Evolutionary conservation across 2,113 vertebrate species (phyloP).

Genomic region (Mungos mungo): DNA sequence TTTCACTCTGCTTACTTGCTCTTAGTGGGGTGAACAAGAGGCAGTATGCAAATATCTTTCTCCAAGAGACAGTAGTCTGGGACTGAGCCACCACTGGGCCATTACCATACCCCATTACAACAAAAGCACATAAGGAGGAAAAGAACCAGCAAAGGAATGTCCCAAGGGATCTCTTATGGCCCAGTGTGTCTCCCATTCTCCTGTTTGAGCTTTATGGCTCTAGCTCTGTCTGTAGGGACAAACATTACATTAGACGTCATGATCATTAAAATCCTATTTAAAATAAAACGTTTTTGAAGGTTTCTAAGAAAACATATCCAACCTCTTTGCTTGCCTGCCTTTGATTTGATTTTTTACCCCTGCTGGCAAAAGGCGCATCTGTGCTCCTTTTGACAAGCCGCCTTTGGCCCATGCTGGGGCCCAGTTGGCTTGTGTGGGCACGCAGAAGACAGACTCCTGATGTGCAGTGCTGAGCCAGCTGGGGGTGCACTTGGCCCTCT

Average conservation of each 20-base stretch:
- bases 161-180: constrained; percentile 15
- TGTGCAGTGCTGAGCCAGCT: constrained; percentile 1
- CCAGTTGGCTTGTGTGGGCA: neutral
- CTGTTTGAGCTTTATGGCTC: neutral
- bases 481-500: neutral
- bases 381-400: constrained; percentile 31
- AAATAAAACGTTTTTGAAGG: constrained; percentile 43
- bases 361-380: constrained; percentile 23
- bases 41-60: constrained; percentile 54
- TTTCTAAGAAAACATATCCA: constrained; percentile 60
- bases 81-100: neutral
- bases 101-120: constrained; percentile 55
- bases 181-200: constrained; percentile 29
- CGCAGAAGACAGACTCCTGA: neutral
- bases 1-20: constrained; percentile 43
- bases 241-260: neutral
- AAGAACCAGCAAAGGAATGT: constrained; percentile 1
- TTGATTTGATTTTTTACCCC: constrained; percentile 50
- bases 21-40: constrained; percentile 25
- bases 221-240: constrained; percentile 42
- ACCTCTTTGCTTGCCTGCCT: constrained; percentile 16
- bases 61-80: constrained; percentile 29
- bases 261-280: constrained; percentile 60
- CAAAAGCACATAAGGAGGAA: neutral
- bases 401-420: neutral